Evolutionary conservation across 1,140 invertebrate species (phyloP).

Genomic region (Rhyacophila brunnea): DNA sequence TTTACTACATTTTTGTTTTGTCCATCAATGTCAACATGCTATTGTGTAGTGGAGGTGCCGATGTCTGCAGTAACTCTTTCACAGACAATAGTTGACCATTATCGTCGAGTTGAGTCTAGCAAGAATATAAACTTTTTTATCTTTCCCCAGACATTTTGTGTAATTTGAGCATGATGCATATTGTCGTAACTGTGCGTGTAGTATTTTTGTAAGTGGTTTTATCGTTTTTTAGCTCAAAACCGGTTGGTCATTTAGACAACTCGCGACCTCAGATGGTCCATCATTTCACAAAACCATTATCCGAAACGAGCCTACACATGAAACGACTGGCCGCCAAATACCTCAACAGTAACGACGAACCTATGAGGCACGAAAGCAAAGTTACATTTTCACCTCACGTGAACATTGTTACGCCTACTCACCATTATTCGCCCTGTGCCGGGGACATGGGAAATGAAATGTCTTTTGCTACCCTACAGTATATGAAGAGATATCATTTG

Average conservation of each 20-base stretch:
- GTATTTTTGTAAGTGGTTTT: not conserved
- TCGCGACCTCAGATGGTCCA: conserved; percentile 33
- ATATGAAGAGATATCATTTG: conserved; percentile 65
- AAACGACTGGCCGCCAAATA: conserved; percentile 67
- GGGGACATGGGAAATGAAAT: conserved; percentile 48
- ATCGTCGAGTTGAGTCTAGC: no score
- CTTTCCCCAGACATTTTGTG: not conserved
- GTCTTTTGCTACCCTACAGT: conserved; percentile 65
- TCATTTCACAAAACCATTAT: conserved; percentile 40
- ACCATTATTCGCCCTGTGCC: not conserved
- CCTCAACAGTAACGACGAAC: conserved; percentile 42
- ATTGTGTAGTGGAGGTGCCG: no score
- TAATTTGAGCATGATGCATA: not conserved
- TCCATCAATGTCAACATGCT: no score
- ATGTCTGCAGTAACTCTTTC: no score
- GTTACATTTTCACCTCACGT: no score
- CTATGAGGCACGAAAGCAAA: not conserved
- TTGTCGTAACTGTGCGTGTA: not conserved
- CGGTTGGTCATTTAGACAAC: conserved; percentile 51
- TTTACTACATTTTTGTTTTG: no score
- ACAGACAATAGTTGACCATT: no score
- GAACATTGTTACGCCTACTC: not conserved
- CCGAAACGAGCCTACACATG: conserved; percentile 61
- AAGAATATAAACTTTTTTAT: not conserved
- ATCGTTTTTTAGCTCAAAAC: conserved; percentile 36